Conservation (phyloP, 2,797 vertebrate species). For the Anabacerthia variegaticeps region DNA sequence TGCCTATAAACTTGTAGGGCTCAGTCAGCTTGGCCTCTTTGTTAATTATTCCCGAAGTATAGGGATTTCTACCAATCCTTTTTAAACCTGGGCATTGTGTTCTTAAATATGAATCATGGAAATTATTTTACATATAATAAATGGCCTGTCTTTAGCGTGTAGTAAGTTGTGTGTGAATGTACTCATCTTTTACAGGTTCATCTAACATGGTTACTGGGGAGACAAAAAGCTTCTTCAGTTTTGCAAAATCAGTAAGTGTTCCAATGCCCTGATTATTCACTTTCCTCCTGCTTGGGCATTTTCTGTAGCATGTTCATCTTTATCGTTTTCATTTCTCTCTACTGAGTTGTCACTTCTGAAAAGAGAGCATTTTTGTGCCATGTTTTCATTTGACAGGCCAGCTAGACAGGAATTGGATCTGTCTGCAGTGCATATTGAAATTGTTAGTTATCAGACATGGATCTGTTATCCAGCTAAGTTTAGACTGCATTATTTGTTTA, state of each 20-base stretch:
- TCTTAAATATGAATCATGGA: not conserved
- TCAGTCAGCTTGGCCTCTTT: not conserved
- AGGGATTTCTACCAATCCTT: not conserved
- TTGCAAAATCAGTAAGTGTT: slow-evolving; percentile 97
- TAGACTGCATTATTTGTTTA: not conserved
- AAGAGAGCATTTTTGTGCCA: not conserved
- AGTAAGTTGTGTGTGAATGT: not conserved
- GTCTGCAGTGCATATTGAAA: not conserved
- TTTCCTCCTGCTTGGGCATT: not conserved
- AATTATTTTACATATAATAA: not conserved
- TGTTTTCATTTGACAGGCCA: not conserved
- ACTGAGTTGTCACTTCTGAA: not conserved
- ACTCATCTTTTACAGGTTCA: slow-evolving; percentile 84
- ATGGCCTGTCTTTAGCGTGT: not conserved
- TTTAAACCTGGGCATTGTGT: not conserved
- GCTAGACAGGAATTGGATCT: not conserved
- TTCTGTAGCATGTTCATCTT: not conserved
- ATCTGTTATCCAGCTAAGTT: not conserved
- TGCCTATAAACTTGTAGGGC: not conserved
- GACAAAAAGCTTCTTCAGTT: slow-evolving; percentile 99
- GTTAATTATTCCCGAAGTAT: not conserved
- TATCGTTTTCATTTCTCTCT: not conserved
- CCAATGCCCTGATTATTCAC: not conserved
- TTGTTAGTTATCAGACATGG: not conserved
- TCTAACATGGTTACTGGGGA: slow-evolving; percentile 99